phyloP scores from a whole-genome alignment of 1,140 invertebrate species.

The Drosophila burlai region DNA sequence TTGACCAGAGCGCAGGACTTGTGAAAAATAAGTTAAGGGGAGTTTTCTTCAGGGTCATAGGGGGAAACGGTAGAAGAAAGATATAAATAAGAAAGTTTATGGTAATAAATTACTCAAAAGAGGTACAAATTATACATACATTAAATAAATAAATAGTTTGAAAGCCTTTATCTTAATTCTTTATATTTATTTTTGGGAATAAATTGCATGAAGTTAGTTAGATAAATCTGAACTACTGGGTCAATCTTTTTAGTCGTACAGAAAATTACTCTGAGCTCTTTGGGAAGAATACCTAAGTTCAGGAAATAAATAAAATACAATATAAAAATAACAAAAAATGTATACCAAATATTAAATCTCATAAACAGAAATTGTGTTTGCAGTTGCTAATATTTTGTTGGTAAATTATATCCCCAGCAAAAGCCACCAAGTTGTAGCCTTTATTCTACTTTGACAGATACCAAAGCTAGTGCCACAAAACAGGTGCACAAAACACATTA shows the following conservation, averaged over 20 bases:
- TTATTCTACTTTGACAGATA: constrained; percentile 42
- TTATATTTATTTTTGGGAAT: background rate
- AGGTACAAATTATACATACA: too few species aligned
- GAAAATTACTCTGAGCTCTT: too few species aligned
- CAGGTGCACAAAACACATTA: constrained; percentile 49
- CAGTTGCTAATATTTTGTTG: background rate
- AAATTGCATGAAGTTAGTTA: background rate
- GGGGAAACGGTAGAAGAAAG: too few species aligned
- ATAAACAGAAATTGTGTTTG: background rate
- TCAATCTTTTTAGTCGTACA: background rate
- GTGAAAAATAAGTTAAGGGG: background rate
- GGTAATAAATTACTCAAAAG: background rate
- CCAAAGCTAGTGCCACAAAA: constrained; percentile 33
- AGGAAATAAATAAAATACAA: background rate
- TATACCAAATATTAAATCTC: background rate
- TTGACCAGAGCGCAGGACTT: background rate
- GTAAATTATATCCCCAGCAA: constrained; percentile 3
- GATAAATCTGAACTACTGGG: too few species aligned
- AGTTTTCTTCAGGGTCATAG: background rate
- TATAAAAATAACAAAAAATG: background rate
- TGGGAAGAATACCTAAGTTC: too few species aligned
- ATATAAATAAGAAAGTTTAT: background rate
- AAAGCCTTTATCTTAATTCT: background rate
- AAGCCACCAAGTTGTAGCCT: constrained; percentile 17
- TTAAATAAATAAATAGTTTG: background rate